Evolutionary conservation across 2,888 invertebrate genomes (phyloP), one percentile per base, ranked within the genome.

Genomic region (Pachydiplax longipennis): DNA sequence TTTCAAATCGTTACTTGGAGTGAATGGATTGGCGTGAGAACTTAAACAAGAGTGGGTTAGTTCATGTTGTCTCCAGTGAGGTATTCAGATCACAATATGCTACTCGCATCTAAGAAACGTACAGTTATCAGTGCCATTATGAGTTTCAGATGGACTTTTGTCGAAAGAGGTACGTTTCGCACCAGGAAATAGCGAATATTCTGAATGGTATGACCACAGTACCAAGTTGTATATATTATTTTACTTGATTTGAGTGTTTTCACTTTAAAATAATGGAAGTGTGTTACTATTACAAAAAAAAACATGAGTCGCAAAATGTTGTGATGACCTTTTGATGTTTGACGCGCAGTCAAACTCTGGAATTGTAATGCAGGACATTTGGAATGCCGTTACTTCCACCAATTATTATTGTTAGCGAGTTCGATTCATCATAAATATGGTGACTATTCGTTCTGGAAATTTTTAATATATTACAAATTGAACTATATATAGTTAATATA

Each of bases 381-480:
- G 31, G 13, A 73, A 73, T n/a, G 73, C 73, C 25, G 22, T 61
- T n/a, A 61, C 61, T 73, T 73, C 73, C 73, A 31, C 73, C 12
- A 12, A 31, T 31, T 73, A 73, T 31, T 13, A 25, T 87, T 35
- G 37, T 87, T 65, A 61, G 37, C 61, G 37, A 83, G 18, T 53
- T 83, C 35, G 53, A 61, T 58, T 37, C 87, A 58, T n/a, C 22
- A 37, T 53, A 58, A 40, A n/a, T 35, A 35, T 87, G 87, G 65
- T 87, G 61, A 87, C n/a, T 87, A 37, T 65, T 87, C 58, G 87
- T 58, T 87, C 61, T 53, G 61, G 65, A 61, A 87, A 31, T 58
- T 87, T 73, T 87, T 87, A 87, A 87, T 87, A 87, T 87, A 87
- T 87, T 65, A 61, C 53, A 87, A 87, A 87, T 58, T 87, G 87